Evolutionary conservation across 2,888 invertebrate species (phyloP).

Genomic region (Omphaloscelis lunosa): DNA sequence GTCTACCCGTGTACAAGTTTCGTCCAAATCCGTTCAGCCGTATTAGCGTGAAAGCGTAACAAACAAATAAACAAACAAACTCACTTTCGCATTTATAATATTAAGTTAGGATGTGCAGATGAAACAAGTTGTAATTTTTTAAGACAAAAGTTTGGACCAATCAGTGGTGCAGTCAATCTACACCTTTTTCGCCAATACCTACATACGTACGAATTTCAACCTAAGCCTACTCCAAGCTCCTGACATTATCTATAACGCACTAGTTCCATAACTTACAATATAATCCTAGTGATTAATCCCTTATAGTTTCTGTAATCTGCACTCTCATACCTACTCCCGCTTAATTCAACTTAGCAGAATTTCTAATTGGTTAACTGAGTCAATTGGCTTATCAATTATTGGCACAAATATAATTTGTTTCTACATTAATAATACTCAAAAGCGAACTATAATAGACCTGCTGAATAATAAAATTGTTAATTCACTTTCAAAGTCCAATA

Average conservation of each 20-base stretch:
- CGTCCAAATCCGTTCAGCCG: too few relatives aligned
- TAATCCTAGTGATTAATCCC: conserved; percentile 69
- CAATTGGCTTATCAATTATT: conserved; percentile 60
- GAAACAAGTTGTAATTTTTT: background rate
- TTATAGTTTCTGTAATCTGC: conserved; percentile 65
- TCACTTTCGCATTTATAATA: too few relatives aligned
- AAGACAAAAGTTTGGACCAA: background rate
- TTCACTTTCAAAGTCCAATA: conserved; percentile 61
- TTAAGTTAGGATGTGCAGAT: background rate
- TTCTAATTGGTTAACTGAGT: conserved; percentile 62
- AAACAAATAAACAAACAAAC: too few relatives aligned
- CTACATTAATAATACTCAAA: conserved; percentile 40
- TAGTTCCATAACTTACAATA: conserved; percentile 61
- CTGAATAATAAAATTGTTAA: conserved; percentile 64
- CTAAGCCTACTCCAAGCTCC: conserved; percentile 51
- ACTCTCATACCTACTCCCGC: conserved; percentile 52
- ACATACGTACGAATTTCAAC: conserved; percentile 23
- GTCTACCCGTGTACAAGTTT: too few relatives aligned
- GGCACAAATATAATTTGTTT: conserved; percentile 46
- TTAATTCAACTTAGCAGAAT: conserved; percentile 50
- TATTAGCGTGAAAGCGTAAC: too few relatives aligned
- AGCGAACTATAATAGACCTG: conserved; percentile 40
- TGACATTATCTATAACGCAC: conserved; percentile 56
- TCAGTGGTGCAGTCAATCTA: background rate
- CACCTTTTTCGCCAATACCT: background rate